Base-by-base conservation (phyloP, 2,888 invertebrate species). In the Agrotis clavis region DNA sequence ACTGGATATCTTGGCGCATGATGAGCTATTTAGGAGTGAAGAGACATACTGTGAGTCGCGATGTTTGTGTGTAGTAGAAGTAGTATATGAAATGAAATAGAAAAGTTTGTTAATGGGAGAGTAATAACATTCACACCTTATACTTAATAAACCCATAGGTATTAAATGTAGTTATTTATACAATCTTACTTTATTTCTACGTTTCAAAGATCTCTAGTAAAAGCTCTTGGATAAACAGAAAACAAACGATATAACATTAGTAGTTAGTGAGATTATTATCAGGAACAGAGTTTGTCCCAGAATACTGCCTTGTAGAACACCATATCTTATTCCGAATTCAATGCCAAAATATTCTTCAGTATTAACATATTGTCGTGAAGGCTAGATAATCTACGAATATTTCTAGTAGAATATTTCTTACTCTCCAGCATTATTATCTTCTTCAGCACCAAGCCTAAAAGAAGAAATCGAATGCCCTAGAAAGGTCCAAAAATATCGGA, bases 1-100 rank as follows among this genome's bases (percentile, higher is more conserved):
- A 92, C 94, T 98, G 87, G 98, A 98, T 87, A 92, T 98, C 77
- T 87, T 98, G 75, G 97, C 97, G 0, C 97, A 97, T 85, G 97
- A 97, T 86, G 96, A 97, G 54, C 94, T 96, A 81, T 97, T 97
- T 81, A 96, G 97, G 79, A 97, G 97, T 80, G 96, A 96, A 70
- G 96, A 97, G 82, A 97, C 97, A 57, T 97, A 97, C 84, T 94
- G 97, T 97, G 88, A 96, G 96, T 91, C n/a, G 1, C 41, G 1
- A 41, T 41, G 11, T 41, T 41, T 41, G 11, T 11, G 11, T 41
- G 9, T 41, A 41, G 41, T 35, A 35, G 7, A 7, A 30, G 30
- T 30, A 30, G 35, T 35, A 35, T 7, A n/a, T n/a, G n/a, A n/a
- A n/a, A 9, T 35, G 35, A 35, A 35, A 35, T 35, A 35, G 35